Conservation (phyloP, 2,888 invertebrate species). For the Spisula subtruncata region DNA sequence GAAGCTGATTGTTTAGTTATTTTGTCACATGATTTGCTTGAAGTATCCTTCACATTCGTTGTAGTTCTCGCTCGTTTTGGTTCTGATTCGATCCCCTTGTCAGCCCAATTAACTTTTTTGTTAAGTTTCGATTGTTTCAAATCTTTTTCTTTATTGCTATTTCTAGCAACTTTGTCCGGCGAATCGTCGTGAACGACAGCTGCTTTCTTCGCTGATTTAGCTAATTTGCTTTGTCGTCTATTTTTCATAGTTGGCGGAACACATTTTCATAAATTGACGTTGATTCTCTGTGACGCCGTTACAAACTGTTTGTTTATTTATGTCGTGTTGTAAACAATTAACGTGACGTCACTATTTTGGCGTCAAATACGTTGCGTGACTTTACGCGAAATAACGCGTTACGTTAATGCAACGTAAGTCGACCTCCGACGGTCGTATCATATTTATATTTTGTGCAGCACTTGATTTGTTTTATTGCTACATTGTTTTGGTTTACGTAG, state of each 20-base stretch:
- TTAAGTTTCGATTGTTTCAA: background rate
- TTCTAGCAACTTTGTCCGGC: background rate
- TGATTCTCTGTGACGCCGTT: constrained; percentile 17
- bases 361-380: background rate
- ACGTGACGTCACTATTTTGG: constrained; percentile 35
- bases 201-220: constrained; percentile 26
- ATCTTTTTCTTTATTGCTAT: background rate
- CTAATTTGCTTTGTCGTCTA: constrained; percentile 24
- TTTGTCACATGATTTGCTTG: background rate
- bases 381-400: background rate
- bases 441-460: too few species aligned
- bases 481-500: too few species aligned
- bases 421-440: too few species aligned
- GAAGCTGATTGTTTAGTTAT: background rate
- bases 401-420: background rate
- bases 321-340: constrained; percentile 22
- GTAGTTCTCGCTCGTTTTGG: background rate
- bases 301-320: constrained; percentile 11
- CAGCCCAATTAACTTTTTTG: background rate
- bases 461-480: too few species aligned
- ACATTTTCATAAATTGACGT: constrained; percentile 29
- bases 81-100: background rate
- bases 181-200: background rate
- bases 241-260: constrained; percentile 36
- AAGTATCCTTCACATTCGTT: background rate